Evolutionary conservation across 1,140 invertebrate genomes (phyloP).

Genomic region (Sarcophaga bullata): DNA sequence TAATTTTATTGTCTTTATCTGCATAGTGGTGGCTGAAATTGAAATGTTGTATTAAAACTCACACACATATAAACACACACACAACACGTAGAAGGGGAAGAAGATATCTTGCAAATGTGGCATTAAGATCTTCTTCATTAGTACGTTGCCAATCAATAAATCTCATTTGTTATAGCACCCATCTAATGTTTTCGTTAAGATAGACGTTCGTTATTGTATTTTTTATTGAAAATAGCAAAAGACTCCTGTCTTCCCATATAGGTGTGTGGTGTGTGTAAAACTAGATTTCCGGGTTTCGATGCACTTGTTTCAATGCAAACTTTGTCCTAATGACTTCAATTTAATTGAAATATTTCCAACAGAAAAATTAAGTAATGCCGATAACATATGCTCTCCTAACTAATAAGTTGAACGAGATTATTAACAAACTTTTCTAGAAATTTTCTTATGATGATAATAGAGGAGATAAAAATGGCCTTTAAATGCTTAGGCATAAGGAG

Average conservation of each 20-base stretch:
- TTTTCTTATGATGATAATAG: too few relatives aligned
- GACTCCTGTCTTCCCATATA: neutral
- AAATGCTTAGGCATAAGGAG: too few relatives aligned
- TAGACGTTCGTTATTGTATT: too few relatives aligned
- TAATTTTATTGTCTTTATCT: neutral
- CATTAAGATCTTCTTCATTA: constrained; percentile 2
- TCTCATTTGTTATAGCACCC: neutral
- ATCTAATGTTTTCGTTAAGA: too few relatives aligned
- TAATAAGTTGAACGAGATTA: too few relatives aligned
- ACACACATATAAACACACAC: neutral
- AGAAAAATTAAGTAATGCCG: neutral
- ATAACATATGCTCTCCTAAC: too few relatives aligned
- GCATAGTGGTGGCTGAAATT: neutral
- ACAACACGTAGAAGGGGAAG: too few relatives aligned
- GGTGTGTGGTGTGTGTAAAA: neutral
- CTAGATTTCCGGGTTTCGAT: neutral
- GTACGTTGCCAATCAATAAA: constrained; percentile 9
- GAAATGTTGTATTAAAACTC: neutral
- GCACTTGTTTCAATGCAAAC: neutral
- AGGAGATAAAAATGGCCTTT: too few relatives aligned
- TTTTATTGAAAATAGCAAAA: neutral
- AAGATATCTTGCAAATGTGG: neutral
- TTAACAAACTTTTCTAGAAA: too few relatives aligned
- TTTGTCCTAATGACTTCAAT: neutral
- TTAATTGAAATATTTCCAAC: neutral